Evolutionary conservation across 2,113 vertebrate genomes (phyloP).

Genomic region (Syrrhaptes paradoxus): DNA sequence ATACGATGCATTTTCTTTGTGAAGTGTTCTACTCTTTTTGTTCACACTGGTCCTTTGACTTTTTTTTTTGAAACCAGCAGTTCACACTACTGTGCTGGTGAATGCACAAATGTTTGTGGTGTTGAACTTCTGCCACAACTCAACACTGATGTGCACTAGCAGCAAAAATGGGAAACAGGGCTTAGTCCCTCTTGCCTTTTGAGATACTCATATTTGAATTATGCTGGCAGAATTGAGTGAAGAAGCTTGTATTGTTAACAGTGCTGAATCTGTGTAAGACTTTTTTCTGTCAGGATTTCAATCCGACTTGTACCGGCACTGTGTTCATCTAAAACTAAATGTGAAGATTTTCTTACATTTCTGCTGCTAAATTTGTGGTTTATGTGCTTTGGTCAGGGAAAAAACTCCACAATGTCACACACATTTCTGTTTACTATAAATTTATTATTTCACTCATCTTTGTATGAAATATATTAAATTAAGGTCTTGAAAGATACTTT

Average conservation of each 20-base stretch:
- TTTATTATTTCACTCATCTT: background rate
- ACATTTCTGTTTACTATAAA: background rate
- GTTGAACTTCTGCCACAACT: background rate
- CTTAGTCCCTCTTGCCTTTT: background rate
- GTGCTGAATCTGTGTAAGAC: background rate
- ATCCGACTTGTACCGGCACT: background rate
- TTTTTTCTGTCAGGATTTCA: background rate
- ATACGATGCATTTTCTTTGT: background rate
- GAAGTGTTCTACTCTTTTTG: background rate
- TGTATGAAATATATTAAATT: background rate
- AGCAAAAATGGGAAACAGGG: background rate
- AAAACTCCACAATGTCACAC: background rate
- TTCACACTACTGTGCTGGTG: background rate
- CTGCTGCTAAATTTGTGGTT: background rate
- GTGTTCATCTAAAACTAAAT: background rate
- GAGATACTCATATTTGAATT: background rate
- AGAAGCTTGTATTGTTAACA: background rate
- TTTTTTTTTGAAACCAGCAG: background rate
- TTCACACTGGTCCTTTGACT: background rate
- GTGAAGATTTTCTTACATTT: background rate
- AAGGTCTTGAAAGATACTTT: background rate
- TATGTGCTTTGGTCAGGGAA: background rate
- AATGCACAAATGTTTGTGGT: background rate
- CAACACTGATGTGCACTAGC: background rate
- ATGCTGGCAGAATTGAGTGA: background rate